These are phyloP conservation scores for Beris chalybata DNA, from an alignment of 2,888 invertebrate species.

Conservation along the genomic window DNA sequence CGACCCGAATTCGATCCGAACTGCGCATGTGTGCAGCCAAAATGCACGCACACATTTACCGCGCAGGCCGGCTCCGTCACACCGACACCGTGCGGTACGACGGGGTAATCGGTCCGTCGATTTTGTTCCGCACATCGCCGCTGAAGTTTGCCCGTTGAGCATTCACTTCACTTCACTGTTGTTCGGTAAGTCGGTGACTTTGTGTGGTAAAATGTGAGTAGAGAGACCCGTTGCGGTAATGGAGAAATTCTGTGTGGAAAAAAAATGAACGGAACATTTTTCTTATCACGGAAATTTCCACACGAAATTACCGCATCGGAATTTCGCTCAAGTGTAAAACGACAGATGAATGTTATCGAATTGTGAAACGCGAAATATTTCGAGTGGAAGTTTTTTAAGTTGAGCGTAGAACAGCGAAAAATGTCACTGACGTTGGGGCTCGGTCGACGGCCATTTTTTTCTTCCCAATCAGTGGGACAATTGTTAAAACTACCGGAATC, in stretches of 20 bases:
- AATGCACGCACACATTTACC: constrained; percentile 1
- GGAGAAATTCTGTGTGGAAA: constrained; percentile 17
- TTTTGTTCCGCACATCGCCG: constrained; percentile 22
- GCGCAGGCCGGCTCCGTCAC: constrained; percentile 22
- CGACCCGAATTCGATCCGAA: constrained; percentile 4
- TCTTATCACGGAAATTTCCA: not conserved
- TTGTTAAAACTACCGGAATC: too few species aligned
- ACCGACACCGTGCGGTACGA: constrained; percentile 1
- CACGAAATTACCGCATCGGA: constrained; percentile 9
- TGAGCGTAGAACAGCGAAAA: constrained; percentile 2
- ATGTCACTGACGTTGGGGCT: constrained; percentile 10
- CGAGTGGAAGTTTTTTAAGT: not conserved
- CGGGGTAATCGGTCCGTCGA: not conserved
- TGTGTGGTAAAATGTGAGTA: constrained; percentile 33
- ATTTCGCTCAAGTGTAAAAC: not conserved
- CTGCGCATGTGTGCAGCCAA: constrained; percentile 8
- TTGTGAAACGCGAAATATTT: constrained; percentile 14
- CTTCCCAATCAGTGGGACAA: not conserved
- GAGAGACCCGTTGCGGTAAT: not conserved
- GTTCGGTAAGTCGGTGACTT: constrained; percentile 40
- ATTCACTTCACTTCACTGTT: constrained; percentile 34
- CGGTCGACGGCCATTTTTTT: constrained; percentile 26
- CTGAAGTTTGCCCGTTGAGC: constrained; percentile 21
- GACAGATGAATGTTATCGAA: not conserved
- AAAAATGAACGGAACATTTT: not conserved